These are phyloP conservation scores for Zeugodacus cucurbitae DNA, from an alignment of 1,140 invertebrate genomes.

Conservation along the genomic window DNA sequence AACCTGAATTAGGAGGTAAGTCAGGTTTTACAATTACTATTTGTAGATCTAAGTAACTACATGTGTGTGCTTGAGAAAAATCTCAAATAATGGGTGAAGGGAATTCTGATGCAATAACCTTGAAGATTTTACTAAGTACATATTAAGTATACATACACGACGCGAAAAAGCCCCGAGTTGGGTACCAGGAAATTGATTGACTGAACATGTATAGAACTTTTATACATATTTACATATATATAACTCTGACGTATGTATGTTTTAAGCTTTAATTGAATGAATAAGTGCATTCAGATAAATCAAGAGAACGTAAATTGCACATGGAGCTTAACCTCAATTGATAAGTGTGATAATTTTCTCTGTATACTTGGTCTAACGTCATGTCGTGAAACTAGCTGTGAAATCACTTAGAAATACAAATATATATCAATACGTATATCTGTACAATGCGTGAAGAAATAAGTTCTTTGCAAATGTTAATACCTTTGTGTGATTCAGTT, in stretches of 20 bases:
- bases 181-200: not conserved
- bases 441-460: not conserved
- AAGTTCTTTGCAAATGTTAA: not conserved
- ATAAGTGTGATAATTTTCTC: no score
- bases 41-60: no score
- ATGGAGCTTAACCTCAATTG: no score
- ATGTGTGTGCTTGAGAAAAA: not conserved
- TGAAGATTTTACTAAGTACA: not conserved
- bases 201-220: not conserved
- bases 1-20: not conserved
- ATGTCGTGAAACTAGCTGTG: not conserved
- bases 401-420: not conserved
- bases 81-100: not conserved
- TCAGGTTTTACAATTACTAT: not conserved
- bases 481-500: not conserved
- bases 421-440: not conserved
- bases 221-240: not conserved
- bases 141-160: slow-evolving; percentile 13
- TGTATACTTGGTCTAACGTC: no score
- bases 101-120: slow-evolving; percentile 34
- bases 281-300: no score
- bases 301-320: no score
- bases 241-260: no score
- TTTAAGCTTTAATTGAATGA: no score
- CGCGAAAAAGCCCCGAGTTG: not conserved